Conservation (phyloP, 1,140 invertebrate genomes). For the Panagrolaimus sp. region DNA sequence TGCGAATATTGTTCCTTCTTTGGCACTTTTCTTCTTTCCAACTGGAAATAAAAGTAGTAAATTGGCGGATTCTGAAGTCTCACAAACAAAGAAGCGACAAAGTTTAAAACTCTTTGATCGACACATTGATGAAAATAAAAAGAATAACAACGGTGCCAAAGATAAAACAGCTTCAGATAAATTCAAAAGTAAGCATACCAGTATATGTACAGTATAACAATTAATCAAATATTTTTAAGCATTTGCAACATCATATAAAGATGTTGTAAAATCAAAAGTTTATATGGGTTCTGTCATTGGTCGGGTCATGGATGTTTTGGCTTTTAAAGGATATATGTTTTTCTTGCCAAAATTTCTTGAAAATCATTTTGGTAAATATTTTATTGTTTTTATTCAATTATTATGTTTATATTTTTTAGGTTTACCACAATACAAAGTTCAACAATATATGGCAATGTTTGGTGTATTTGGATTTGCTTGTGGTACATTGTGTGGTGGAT, state of each 20-base stretch:
- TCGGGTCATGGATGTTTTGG: constrained; percentile 53
- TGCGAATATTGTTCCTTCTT: constrained; percentile 39
- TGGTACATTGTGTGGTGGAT: constrained; percentile 41
- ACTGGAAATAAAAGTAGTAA: constrained; percentile 28
- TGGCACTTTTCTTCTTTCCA: constrained; percentile 52
- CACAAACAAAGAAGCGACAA: constrained; percentile 21
- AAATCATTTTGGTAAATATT: constrained; percentile 58
- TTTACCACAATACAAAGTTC: constrained; percentile 58
- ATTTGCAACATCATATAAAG: constrained; percentile 30
- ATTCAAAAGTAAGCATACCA: background rate
- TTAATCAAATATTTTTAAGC: constrained; percentile 36
- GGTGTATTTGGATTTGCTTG: constrained; percentile 56
- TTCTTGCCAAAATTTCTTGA: constrained; percentile 59
- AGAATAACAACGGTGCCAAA: constrained; percentile 17
- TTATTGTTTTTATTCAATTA: constrained; percentile 58
- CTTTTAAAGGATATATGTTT: constrained; percentile 57
- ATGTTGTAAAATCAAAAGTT: constrained; percentile 48
- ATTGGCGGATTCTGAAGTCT: constrained; percentile 8
- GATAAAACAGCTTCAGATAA: background rate
- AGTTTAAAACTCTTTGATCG: constrained; percentile 48
- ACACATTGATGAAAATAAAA: constrained; percentile 36
- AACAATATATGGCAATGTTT: constrained; percentile 55
- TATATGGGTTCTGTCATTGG: constrained; percentile 49
- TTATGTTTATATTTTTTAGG: constrained; percentile 59
- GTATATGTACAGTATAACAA: background rate